phyloP scores from a whole-genome alignment of 2,113 vertebrate genomes.

The Amphilophus citrinellus region DNA sequence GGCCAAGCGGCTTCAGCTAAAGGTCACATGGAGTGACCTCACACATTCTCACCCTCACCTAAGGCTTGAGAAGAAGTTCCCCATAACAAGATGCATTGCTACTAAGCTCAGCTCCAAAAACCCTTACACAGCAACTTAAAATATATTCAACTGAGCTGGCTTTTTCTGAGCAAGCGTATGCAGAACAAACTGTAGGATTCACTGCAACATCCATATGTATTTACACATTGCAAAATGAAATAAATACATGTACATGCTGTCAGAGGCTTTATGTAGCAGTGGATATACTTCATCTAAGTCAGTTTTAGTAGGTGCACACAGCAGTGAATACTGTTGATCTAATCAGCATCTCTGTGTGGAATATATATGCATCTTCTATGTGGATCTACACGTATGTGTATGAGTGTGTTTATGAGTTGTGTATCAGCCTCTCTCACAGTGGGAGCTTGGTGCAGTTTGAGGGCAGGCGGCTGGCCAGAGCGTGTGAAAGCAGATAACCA shows the following conservation, averaged over 20 bases:
- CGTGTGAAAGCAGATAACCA: slow-evolving; percentile 78
- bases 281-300: slow-evolving; percentile 26
- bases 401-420: slow-evolving; percentile 8
- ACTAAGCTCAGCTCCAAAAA: background rate
- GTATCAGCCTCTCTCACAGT: slow-evolving; percentile 1
- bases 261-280: slow-evolving; percentile 15
- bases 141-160: background rate
- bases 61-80: slow-evolving; percentile 47
- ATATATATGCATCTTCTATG: background rate
- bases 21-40: slow-evolving; percentile 77
- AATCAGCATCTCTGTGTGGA: background rate
- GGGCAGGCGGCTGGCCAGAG: slow-evolving; percentile 65
- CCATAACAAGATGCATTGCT: slow-evolving; percentile 42
- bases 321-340: background rate
- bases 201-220: slow-evolving; percentile 6
- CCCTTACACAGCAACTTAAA: background rate
- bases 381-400: background rate
- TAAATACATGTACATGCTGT: background rate
- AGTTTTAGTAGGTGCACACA: background rate
- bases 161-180: background rate
- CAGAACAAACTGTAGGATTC: background rate
- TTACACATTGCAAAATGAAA: background rate
- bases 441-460: slow-evolving; percentile 49
- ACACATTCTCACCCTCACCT: slow-evolving; percentile 81
- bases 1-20: slow-evolving; percentile 61